Conservation (phyloP, 1,140 invertebrate species). For the Dufourea novaeangliae region DNA sequence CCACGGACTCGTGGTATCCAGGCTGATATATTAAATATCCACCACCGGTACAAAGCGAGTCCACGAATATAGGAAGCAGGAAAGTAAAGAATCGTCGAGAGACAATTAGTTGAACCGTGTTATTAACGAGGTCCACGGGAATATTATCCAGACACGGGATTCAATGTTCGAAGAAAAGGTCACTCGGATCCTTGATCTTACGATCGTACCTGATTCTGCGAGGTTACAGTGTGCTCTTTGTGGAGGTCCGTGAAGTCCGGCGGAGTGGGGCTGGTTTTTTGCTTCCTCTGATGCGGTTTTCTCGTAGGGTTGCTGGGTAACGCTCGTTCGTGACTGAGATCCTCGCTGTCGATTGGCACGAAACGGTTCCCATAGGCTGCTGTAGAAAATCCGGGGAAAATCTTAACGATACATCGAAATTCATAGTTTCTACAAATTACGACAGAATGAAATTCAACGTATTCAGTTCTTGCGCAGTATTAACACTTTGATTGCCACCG, state of each 20-base stretch:
- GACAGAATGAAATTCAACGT: neutral
- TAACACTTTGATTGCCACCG: no score
- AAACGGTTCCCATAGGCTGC: slow-evolving; percentile 74
- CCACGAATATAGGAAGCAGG: slow-evolving; percentile 43
- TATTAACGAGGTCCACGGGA: slow-evolving; percentile 19
- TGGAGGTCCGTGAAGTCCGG: slow-evolving; percentile 72
- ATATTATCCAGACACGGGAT: neutral
- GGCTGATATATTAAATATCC: slow-evolving; percentile 70
- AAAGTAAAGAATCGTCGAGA: slow-evolving; percentile 58
- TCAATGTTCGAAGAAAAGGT: neutral
- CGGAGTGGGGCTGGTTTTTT: slow-evolving; percentile 69
- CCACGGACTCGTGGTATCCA: slow-evolving; percentile 76
- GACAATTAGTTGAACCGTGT: slow-evolving; percentile 52
- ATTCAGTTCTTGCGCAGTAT: no score
- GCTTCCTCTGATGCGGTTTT: slow-evolving; percentile 74
- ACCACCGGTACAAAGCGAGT: slow-evolving; percentile 48
- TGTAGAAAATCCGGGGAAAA: slow-evolving; percentile 34
- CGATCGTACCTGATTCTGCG: slow-evolving; percentile 75
- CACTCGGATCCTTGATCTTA: neutral
- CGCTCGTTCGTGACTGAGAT: slow-evolving; percentile 83
- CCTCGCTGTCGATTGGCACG: slow-evolving; percentile 80
- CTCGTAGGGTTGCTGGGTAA: slow-evolving; percentile 68
- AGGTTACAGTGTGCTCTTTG: slow-evolving; percentile 76
- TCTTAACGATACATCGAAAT: neutral
- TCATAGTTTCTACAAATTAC: neutral